Evolutionary conservation across 2,797 vertebrate genomes (phyloP), one percentile per base, ranked within the genome.

Genomic region (Ispidina lecontei): DNA sequence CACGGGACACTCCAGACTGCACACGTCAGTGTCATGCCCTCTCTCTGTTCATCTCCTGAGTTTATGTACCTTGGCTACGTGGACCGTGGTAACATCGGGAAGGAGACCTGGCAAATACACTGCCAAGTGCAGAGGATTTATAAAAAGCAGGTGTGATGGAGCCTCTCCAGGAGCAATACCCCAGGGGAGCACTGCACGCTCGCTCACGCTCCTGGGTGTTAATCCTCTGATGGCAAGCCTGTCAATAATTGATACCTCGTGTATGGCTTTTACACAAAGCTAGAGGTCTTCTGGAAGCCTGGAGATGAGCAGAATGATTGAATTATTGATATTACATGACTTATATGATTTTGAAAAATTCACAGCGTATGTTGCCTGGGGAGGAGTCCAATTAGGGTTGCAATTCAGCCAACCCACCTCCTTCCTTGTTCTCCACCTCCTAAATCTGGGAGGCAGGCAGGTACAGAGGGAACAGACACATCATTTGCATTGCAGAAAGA

Each of bases 351-450:
- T 84, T 90, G 80, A 87, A 84, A 89, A 84, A 76, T 67, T 91
- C 56, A 60, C 77, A 58, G 81, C 37, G 59, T 8, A 5, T 37
- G 77, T 87, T 89, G 74, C 76, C 54, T 73, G 71, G 60, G 94
- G 90, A 89, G 90, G 94, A 88, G 88, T 43, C 77, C 87, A 89
- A 90, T 93, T 94, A 87, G 63, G 64, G 84, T 17, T 87, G 68
- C 64, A 43, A 31, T 93, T 88, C 80, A 82, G 56, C 68, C 74
- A 73, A 10, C 64, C 71, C 68, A 72, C 55, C 49, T 75, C 47
- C 70, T 41, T 90, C 74, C 79, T 49, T 79, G 52, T 79, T 90
- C 91, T 91, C 88, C 86, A 67, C 86, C 90, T 84, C 68, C 56
- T 79, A 65, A 70, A 70, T 88, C 74, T 78, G 68, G 41, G 60